Conservation (phyloP, 2,113 vertebrate species). For the Urocitellus parryii region DNA sequence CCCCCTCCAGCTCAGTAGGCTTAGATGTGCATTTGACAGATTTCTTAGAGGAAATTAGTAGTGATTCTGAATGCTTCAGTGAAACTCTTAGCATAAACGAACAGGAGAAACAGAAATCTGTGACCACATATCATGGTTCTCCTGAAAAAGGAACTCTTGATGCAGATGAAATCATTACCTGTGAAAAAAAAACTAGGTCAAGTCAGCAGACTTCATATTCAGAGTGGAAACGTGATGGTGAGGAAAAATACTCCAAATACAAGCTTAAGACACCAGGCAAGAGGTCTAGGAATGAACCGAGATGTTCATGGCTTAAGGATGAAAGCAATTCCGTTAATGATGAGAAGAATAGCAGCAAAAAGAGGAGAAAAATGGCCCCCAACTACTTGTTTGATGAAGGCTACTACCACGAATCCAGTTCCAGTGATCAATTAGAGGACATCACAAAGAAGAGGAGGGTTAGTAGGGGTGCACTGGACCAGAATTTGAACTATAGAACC, state of each 20-base stretch:
- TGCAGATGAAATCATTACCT: constrained; percentile 70
- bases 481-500: constrained; percentile 72
- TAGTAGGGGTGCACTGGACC: constrained; percentile 71
- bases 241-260: constrained; percentile 66
- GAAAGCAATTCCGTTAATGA: constrained; percentile 73
- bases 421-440: constrained; percentile 58
- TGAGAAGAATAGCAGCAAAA: constrained; percentile 71
- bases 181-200: constrained; percentile 70
- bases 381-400: constrained; percentile 72
- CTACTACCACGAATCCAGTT: constrained; percentile 67
- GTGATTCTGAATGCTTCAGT: constrained; percentile 85
- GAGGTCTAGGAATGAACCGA: constrained; percentile 79
- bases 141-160: constrained; percentile 69
- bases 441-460: constrained; percentile 77
- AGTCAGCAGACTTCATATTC: constrained; percentile 76
- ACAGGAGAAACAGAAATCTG: constrained; percentile 56
- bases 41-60: constrained; percentile 87
- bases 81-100: constrained; percentile 68
- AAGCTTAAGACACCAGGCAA: constrained; percentile 69
- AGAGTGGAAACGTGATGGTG: constrained; percentile 60
- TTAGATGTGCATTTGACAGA: constrained; percentile 80
- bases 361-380: constrained; percentile 71
- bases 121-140: background rate
- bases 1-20: constrained; percentile 20
- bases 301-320: constrained; percentile 68